Percentiles rank a stretch among this genome's conserved stretches.
Evolutionary conservation across 1,140 invertebrate genomes (phyloP).

Genomic region (Trichonephila inaurata): DNA sequence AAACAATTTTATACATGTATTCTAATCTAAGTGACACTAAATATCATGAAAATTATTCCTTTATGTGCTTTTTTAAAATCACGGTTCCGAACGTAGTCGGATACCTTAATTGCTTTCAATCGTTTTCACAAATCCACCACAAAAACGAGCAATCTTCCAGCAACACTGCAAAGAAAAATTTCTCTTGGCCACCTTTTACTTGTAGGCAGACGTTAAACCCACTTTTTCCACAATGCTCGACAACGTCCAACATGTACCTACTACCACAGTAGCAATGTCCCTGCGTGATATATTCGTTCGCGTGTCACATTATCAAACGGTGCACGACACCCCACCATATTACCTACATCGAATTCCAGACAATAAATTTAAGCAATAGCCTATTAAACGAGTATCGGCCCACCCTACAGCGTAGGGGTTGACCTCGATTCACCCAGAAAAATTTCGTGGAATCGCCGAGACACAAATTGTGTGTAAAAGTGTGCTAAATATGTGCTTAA

Average conservation of each 20-base stretch:
- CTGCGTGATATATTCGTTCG: conserved; percentile 10
- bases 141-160: too few species aligned
- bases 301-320: neutral
- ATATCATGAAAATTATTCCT: too few species aligned
- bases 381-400: neutral
- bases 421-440: neutral
- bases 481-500: neutral
- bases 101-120: too few species aligned
- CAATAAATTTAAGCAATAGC: neutral
- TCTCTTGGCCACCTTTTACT: neutral
- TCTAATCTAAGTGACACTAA: too few species aligned
- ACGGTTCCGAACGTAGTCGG: too few species aligned
- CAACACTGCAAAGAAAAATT: neutral
- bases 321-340: neutral
- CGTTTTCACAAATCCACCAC: too few species aligned
- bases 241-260: neutral
- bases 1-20: too few species aligned
- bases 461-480: neutral
- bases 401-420: conserved; percentile 25
- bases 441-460: neutral
- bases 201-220: neutral
- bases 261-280: neutral
- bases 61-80: too few species aligned
- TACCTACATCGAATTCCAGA: neutral
- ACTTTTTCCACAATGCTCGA: neutral